These are phyloP conservation scores for Willowsia nigromaculata DNA, from an alignment of 2,888 invertebrate species.

Conservation along the genomic window DNA sequence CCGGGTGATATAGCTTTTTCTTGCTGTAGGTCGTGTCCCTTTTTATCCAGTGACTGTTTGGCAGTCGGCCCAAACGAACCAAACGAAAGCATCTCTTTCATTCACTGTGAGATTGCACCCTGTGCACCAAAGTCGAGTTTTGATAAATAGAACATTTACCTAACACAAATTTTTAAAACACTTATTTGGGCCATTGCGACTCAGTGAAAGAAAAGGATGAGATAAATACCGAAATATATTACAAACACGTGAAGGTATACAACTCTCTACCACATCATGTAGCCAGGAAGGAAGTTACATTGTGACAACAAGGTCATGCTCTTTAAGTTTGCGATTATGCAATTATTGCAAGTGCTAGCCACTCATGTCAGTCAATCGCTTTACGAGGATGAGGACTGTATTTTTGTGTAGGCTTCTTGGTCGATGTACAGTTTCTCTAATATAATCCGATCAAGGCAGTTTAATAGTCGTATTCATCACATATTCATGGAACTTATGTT, in stretches of 20 bases:
- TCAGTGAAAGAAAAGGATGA: not conserved
- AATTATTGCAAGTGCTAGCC: not conserved
- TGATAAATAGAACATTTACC: not conserved
- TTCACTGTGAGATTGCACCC: constrained; percentile 9
- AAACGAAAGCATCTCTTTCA: constrained; percentile 38
- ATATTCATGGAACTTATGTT: not conserved
- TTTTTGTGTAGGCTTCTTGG: not conserved
- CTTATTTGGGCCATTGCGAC: not conserved
- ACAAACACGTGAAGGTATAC: not conserved
- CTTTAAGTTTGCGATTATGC: not conserved
- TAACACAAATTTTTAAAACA: not conserved
- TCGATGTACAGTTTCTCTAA: not conserved
- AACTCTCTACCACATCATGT: not conserved
- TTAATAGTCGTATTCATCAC: not conserved
- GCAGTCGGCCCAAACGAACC: constrained; percentile 70
- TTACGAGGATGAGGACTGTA: not conserved
- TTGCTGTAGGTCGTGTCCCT: constrained; percentile 76
- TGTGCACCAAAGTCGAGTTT: not conserved
- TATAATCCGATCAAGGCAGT: not conserved
- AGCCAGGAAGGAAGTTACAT: not conserved
- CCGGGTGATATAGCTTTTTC: constrained; percentile 69
- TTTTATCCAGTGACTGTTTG: constrained; percentile 73
- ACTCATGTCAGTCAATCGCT: not conserved
- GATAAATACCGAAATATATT: not conserved
- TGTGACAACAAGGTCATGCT: not conserved